Percentiles rank a stretch among this genome's conserved stretches.
Evolutionary conservation across 2,888 invertebrate genomes (phyloP).

Genomic region (Plebejus melissa): DNA sequence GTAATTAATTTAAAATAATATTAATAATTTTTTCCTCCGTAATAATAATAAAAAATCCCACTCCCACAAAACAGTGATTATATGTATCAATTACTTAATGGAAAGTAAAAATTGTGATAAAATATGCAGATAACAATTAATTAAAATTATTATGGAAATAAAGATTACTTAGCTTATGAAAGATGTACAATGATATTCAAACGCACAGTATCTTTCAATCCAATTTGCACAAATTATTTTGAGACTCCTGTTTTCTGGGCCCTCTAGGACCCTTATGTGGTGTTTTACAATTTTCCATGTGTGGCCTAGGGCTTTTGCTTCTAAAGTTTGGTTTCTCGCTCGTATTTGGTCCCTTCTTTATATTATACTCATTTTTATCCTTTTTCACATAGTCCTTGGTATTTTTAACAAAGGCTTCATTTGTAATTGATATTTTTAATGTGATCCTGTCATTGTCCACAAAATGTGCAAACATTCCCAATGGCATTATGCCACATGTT

Average conservation of each 20-base stretch:
- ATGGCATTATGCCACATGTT: constrained; percentile 60
- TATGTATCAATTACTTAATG: no score
- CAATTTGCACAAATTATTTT: neutral
- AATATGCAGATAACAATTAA: no score
- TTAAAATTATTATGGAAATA: no score
- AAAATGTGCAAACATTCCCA: constrained; percentile 53
- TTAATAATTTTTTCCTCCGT: no score
- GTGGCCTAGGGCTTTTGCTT: constrained; percentile 18
- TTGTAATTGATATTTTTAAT: constrained; percentile 57
- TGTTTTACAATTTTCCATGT: neutral
- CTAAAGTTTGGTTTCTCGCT: neutral
- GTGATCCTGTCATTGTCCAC: constrained; percentile 53
- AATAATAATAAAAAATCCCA: neutral
- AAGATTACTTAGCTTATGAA: no score
- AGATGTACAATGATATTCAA: no score
- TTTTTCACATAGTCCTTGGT: constrained; percentile 31
- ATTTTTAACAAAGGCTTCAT: constrained; percentile 38
- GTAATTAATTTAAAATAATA: no score
- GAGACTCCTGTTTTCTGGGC: neutral
- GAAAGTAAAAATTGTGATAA: no score
- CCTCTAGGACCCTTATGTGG: neutral
- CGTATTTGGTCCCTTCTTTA: neutral
- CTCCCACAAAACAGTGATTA: no score
- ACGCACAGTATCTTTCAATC: neutral
- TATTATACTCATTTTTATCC: neutral